Conservation (phyloP, 30 jellyfish, hydroid and myxozoan genomes). For the Turritopsis rubra region DNA sequence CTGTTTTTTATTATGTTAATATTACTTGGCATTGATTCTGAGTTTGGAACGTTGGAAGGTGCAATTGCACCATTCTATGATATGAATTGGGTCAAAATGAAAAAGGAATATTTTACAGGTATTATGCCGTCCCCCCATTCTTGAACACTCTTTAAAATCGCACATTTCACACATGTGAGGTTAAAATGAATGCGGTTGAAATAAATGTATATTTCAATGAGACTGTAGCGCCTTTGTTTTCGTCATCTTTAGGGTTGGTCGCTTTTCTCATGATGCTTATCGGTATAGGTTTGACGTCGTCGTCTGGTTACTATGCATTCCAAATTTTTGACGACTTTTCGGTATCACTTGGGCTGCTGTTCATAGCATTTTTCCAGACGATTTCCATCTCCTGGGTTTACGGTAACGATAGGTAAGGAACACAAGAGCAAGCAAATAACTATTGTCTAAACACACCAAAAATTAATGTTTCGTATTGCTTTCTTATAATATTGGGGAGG, state of each 20-base stretch:
- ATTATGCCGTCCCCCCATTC: neutral
- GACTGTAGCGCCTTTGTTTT: too few species aligned
- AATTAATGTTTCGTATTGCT: neutral
- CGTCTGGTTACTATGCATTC: constrained; percentile 75
- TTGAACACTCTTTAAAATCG: neutral
- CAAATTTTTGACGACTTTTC: constrained; percentile 88
- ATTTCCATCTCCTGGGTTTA: constrained; percentile 87
- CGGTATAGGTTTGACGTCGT: constrained; percentile 71
- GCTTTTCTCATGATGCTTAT: constrained; percentile 59
- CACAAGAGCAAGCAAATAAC: neutral
- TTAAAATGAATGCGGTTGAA: too few species aligned
- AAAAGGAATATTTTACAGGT: constrained; percentile 39
- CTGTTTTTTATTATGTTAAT: constrained; percentile 76
- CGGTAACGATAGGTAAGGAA: constrained; percentile 76
- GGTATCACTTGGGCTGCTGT: constrained; percentile 77
- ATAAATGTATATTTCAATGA: too few species aligned
- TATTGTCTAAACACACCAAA: neutral
- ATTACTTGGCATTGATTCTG: constrained; percentile 85
- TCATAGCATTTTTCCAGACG: constrained; percentile 71
- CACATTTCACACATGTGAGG: too few species aligned
- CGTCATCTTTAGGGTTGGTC: constrained; percentile 38
- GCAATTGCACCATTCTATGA: constrained; percentile 87
- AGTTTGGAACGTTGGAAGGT: constrained; percentile 91
- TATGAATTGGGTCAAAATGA: constrained; percentile 60
- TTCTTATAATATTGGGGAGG: too few species aligned